phyloP scores from a whole-genome alignment of 2,888 invertebrate species.

The Druceiella hillmani region DNA sequence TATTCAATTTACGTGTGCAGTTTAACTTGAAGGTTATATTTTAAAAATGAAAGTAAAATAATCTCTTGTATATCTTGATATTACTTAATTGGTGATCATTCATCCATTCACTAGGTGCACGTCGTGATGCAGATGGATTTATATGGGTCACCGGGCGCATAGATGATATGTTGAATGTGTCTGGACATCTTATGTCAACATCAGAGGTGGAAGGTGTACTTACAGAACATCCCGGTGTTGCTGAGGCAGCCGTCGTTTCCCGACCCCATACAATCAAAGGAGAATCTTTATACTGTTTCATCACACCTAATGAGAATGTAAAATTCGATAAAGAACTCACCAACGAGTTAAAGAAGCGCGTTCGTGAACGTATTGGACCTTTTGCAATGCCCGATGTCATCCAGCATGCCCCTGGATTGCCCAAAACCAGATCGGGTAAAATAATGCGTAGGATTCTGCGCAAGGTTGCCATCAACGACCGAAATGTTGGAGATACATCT shows the following conservation, averaged over 20 bases:
- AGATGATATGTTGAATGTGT: slow-evolving; percentile 98
- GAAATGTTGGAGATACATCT: slow-evolving; percentile 86
- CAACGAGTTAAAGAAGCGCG: slow-evolving; percentile 67
- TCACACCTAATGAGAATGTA: slow-evolving; percentile 79
- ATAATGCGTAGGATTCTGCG: slow-evolving; percentile 94
- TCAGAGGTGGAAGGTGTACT: slow-evolving; percentile 87
- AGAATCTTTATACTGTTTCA: slow-evolving; percentile 95
- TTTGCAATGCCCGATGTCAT: slow-evolving; percentile 94
- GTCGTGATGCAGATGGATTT: slow-evolving; percentile 89
- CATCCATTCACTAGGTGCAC: slow-evolving; percentile 61
- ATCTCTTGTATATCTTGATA: too few relatives aligned
- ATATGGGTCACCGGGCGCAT: slow-evolving; percentile 95
- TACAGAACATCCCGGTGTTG: slow-evolving; percentile 70
- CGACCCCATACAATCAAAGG: slow-evolving; percentile 94
- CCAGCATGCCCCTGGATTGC: slow-evolving; percentile 89
- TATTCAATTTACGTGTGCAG: background rate
- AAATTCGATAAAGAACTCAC: slow-evolving; percentile 65
- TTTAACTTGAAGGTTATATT: background rate
- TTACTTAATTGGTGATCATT: too few relatives aligned
- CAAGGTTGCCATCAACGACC: slow-evolving; percentile 87
- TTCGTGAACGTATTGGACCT: slow-evolving; percentile 89
- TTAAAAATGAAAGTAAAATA: too few relatives aligned
- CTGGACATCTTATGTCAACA: slow-evolving; percentile 96
- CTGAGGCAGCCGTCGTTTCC: slow-evolving; percentile 96
- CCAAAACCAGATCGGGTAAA: slow-evolving; percentile 97